Evolutionary conservation across 2,888 invertebrate genomes (phyloP).

Genomic region (Chrysotoxum bicinctum): DNA sequence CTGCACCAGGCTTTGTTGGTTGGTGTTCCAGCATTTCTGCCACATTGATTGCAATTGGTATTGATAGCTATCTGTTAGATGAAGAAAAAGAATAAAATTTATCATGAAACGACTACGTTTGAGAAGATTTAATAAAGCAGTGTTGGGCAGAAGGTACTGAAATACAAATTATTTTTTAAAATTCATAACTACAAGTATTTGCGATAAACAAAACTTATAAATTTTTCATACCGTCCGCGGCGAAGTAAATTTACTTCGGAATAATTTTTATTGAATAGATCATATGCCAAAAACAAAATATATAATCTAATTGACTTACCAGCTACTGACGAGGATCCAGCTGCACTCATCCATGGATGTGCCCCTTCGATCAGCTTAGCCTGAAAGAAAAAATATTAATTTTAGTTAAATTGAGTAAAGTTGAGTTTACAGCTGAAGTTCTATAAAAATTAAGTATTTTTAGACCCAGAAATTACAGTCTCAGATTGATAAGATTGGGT

Average conservation of each 20-base stretch:
- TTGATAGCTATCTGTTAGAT: slow-evolving; percentile 93
- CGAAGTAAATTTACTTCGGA: neutral
- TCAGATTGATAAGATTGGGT: too few relatives aligned
- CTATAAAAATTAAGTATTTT: too few relatives aligned
- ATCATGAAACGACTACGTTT: too few relatives aligned
- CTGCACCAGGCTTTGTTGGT: slow-evolving; percentile 93
- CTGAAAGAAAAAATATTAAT: slow-evolving; percentile 74
- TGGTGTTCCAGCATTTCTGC: slow-evolving; percentile 98
- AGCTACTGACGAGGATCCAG: slow-evolving; percentile 80
- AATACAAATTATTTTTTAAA: too few relatives aligned
- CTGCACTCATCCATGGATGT: slow-evolving; percentile 80
- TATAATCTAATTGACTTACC: slow-evolving; percentile 75
- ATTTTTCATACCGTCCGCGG: too few relatives aligned
- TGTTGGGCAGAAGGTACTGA: too few relatives aligned
- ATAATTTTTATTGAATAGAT: neutral
- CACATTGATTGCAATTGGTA: slow-evolving; percentile 97
- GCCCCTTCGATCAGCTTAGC: slow-evolving; percentile 80
- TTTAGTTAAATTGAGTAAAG: neutral
- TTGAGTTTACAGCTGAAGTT: too few relatives aligned
- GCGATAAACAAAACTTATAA: too few relatives aligned
- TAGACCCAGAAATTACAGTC: too few relatives aligned
- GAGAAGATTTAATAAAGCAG: too few relatives aligned
- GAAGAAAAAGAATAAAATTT: neutral
- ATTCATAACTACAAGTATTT: too few relatives aligned
- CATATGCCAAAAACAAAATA: neutral